These are phyloP conservation scores for Falco peregrinus DNA, from an alignment of 2,797 vertebrate species.

Conservation along the genomic window DNA sequence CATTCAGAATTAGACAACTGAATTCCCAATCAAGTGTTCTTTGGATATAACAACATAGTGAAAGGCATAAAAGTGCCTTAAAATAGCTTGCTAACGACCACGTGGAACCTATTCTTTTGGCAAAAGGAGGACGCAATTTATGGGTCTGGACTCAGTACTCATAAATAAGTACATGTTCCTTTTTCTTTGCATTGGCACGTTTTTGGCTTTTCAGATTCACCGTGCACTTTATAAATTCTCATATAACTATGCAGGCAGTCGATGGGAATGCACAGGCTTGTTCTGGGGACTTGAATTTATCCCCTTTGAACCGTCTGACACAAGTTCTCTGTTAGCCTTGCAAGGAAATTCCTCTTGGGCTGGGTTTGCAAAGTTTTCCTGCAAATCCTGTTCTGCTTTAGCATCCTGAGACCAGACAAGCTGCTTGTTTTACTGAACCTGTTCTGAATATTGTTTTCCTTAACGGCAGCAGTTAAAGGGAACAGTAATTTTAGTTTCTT, in stretches of 20 bases:
- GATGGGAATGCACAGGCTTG: not conserved
- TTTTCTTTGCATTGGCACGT: not conserved
- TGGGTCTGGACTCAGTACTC: conserved; percentile 2
- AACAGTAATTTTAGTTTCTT: not conserved
- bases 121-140: conserved; percentile 7
- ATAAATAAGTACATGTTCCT: not conserved
- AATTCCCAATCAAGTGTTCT: not conserved
- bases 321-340: not conserved
- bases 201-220: not conserved
- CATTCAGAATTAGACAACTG: not conserved
- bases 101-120: conserved; percentile 3
- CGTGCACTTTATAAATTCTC: not conserved
- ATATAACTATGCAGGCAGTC: not conserved
- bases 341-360: not conserved
- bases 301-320: not conserved
- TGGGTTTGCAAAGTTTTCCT: not conserved
- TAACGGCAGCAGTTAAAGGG: not conserved
- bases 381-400: not conserved
- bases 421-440: not conserved
- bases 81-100: not conserved
- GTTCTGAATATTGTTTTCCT: not conserved
- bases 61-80: not conserved
- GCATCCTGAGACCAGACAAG: not conserved
- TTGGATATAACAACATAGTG: not conserved
- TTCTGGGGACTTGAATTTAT: not conserved